Conservation (phyloP, 2,113 vertebrate species). For the Peromyscus californicus region DNA sequence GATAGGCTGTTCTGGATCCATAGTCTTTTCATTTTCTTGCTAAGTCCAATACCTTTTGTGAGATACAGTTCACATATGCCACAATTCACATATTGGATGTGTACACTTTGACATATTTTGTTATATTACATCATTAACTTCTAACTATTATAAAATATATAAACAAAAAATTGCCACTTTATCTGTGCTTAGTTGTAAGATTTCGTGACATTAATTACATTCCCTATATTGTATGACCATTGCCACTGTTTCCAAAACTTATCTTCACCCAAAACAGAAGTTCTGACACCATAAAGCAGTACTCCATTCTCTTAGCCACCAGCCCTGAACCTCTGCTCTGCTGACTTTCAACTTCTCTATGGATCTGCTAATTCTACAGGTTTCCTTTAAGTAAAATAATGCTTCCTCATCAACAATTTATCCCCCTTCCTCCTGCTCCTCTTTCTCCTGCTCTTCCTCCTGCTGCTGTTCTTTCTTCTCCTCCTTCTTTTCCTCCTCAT, state of each 20-base stretch:
- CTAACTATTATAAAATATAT: not conserved
- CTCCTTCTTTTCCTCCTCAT: not conserved
- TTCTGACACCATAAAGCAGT: not conserved
- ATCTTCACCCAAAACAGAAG: not conserved
- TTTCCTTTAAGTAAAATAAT: slow-evolving; percentile 7
- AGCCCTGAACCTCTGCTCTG: not conserved
- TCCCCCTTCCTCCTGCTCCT: not conserved
- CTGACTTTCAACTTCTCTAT: not conserved
- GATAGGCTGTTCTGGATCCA: not conserved
- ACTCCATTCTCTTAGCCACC: not conserved
- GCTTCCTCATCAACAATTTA: not conserved
- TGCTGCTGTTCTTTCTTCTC: not conserved
- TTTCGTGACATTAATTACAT: not conserved
- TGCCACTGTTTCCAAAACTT: not conserved
- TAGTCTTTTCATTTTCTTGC: not conserved
- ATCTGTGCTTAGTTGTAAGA: not conserved
- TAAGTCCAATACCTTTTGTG: not conserved
- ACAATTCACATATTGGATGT: not conserved
- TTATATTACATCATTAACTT: slow-evolving; percentile 3
- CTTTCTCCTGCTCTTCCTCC: not conserved
- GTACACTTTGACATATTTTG: not conserved
- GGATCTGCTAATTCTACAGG: not conserved
- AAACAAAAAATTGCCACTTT: not conserved
- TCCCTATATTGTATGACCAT: not conserved
- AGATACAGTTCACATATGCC: not conserved